phyloP scores from a whole-genome alignment of 2,888 invertebrate genomes.

The Metacarcinus magister region DNA sequence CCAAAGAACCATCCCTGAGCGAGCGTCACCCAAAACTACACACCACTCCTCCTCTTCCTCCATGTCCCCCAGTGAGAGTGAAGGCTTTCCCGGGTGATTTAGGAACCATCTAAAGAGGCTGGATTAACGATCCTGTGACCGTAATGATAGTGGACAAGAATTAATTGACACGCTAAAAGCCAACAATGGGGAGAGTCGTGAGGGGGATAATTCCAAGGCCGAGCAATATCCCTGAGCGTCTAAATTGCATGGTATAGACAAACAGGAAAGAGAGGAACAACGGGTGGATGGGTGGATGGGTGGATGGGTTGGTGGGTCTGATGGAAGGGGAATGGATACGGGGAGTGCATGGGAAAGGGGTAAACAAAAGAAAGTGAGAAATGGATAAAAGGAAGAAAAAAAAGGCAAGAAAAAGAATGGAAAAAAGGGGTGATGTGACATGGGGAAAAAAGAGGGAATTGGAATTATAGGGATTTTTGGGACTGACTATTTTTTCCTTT shows the following conservation, averaged over 20 bases:
- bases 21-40: no score
- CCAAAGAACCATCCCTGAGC: no score
- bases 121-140: constrained; percentile 1
- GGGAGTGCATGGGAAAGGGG: no score
- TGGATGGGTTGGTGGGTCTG: background rate
- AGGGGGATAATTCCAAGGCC: background rate
- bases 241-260: background rate
- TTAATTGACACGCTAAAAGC: constrained; percentile 17
- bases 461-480: no score
- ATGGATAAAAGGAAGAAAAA: background rate
- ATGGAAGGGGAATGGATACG: no score
- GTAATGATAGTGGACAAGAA: constrained; percentile 28
- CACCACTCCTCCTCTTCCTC: background rate
- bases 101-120: background rate
- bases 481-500: no score
- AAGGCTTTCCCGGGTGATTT: constrained; percentile 9
- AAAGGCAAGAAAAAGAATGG: no score
- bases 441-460: no score
- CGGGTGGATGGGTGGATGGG: background rate
- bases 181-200: background rate
- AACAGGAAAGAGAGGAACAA: background rate
- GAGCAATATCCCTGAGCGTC: background rate
- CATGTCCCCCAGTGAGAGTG: background rate
- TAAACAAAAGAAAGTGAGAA: background rate
- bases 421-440: no score